A percentile compares a stretch with the other conserved stretches of the same genome.
phyloP scores from a whole-genome alignment of 2,113 vertebrate genomes.

The Elachura formosa region DNA sequence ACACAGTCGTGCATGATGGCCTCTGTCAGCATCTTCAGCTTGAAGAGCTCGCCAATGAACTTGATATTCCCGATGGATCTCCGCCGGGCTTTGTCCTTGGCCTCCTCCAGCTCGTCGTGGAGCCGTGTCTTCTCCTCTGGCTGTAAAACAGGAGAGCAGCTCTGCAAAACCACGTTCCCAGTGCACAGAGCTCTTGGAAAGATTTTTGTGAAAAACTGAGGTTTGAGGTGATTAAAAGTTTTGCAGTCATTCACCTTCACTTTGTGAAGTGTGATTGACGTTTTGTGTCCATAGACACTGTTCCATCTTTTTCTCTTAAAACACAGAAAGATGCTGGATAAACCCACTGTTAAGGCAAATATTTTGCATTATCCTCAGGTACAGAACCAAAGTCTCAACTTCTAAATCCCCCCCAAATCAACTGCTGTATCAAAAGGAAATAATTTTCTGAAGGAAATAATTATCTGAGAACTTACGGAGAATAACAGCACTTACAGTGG shows the following conservation, averaged over 20 bases:
- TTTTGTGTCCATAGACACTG: not conserved
- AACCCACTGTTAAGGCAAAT: not conserved
- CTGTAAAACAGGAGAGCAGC: slow-evolving; percentile 55
- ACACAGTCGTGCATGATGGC: slow-evolving; percentile 99
- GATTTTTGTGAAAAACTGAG: too few species aligned
- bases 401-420: not conserved
- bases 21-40: slow-evolving; percentile 96
- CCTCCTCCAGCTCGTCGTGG: slow-evolving; percentile 90
- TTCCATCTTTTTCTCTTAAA: not conserved
- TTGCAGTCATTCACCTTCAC: too few species aligned
- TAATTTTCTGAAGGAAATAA: not conserved
- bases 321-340: not conserved
- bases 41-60: slow-evolving; percentile 97
- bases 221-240: too few species aligned
- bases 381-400: not conserved
- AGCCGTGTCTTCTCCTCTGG: slow-evolving; percentile 85
- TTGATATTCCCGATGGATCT: slow-evolving; percentile 97
- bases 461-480: not conserved
- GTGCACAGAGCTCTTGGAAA: not conserved
- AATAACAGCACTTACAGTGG: slow-evolving; percentile 72
- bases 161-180: not conserved
- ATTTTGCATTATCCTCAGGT: not conserved
- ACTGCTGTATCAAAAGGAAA: not conserved
- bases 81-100: slow-evolving; percentile 91
- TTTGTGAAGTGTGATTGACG: too few species aligned